Evolutionary conservation across 2,888 invertebrate genomes (phyloP).

Genomic region (Drosophila tanythrix): DNA sequence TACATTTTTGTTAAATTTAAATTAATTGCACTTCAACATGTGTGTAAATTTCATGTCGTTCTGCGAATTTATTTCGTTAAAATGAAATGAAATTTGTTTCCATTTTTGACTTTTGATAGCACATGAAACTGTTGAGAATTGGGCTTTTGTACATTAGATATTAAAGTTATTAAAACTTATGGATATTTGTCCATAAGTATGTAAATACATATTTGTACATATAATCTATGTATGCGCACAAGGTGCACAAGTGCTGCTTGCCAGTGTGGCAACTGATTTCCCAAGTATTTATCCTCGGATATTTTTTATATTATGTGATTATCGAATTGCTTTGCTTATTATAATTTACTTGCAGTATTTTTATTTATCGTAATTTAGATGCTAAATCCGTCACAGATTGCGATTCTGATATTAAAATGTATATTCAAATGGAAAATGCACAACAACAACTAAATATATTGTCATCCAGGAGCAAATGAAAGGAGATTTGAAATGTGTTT

Average conservation of each 20-base stretch:
- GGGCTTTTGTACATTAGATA: constrained; percentile 18
- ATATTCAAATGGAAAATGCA: neutral
- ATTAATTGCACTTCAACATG: constrained; percentile 22
- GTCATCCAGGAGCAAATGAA: neutral
- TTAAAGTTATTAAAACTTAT: constrained; percentile 5
- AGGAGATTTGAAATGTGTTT: neutral
- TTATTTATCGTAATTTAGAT: neutral
- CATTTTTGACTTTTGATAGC: constrained; percentile 9
- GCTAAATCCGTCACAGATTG: neutral
- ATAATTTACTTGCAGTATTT: neutral
- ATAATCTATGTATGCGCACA: neutral
- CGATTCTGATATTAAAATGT: neutral
- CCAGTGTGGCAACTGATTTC: neutral
- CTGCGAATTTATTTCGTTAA: constrained; percentile 4
- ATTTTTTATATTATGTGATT: neutral
- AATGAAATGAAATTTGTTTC: neutral
- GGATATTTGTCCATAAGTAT: neutral
- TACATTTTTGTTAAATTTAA: constrained; percentile 18
- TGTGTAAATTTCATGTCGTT: constrained; percentile 28
- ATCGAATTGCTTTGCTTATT: no score
- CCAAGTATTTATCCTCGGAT: neutral
- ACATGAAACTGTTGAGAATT: constrained; percentile 3
- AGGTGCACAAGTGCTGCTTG: neutral
- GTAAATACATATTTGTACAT: constrained; percentile 13
- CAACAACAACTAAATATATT: neutral